Percentiles rank a stretch among this genome's conserved stretches.
Evolutionary conservation across 53 echinoderm and acorn worm genomes (phyloP).

Genomic region (Patiria pectinifera): DNA sequence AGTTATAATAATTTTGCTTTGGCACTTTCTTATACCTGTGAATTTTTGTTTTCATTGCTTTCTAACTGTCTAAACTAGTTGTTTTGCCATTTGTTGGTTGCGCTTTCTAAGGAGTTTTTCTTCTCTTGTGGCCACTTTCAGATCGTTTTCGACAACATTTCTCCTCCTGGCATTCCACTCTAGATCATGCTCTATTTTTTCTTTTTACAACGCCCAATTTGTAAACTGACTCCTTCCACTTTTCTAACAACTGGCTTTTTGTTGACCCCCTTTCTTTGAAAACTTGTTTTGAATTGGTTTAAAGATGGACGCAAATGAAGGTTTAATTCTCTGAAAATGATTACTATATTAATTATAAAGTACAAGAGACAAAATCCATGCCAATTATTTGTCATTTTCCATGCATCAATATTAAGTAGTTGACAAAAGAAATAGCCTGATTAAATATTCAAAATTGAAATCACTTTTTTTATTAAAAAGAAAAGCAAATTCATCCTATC

Average conservation of each 20-base stretch:
- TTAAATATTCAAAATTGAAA: no score
- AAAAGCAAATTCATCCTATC: no score
- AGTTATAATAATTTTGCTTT: background rate
- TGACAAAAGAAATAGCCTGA: no score
- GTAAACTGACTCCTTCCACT: slow-evolving; percentile 44
- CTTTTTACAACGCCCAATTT: slow-evolving; percentile 62
- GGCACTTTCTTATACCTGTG: background rate
- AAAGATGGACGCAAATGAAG: no score
- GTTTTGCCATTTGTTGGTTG: slow-evolving; percentile 10
- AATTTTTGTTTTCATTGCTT: slow-evolving; percentile 36
- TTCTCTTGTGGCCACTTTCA: slow-evolving; percentile 15
- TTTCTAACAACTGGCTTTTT: slow-evolving; percentile 47
- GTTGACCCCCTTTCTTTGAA: slow-evolving; percentile 30
- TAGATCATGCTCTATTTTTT: slow-evolving; percentile 63
- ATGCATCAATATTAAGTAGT: no score
- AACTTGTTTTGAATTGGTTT: slow-evolving; percentile 24
- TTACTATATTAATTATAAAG: no score
- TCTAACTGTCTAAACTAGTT: slow-evolving; percentile 10
- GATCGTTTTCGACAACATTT: slow-evolving; percentile 48
- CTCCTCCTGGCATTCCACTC: slow-evolving; percentile 49
- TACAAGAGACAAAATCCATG: no score
- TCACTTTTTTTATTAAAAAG: no score
- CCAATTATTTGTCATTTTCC: no score
- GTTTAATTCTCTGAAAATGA: no score
- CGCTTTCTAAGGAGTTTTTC: background rate